Evolutionary conservation across 2,888 invertebrate genomes (phyloP).

Genomic region (Acrobasis suavella): DNA sequence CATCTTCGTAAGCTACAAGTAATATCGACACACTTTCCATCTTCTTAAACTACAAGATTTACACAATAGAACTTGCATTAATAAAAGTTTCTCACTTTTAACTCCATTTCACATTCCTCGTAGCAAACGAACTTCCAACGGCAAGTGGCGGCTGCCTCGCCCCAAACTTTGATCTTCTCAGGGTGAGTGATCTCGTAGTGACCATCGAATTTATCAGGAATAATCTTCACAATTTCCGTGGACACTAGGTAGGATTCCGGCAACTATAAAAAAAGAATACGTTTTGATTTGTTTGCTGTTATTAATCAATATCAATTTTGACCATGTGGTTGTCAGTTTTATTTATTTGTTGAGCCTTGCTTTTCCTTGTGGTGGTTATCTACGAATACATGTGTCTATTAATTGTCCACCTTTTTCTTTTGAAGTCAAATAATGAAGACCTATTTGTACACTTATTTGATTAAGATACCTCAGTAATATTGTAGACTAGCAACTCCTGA

Average conservation of each 20-base stretch:
- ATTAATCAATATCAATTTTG: background rate
- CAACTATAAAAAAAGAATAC: slow-evolving; percentile 41
- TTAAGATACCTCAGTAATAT: slow-evolving; percentile 64
- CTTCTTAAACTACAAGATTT: too few relatives aligned
- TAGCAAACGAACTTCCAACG: slow-evolving; percentile 66
- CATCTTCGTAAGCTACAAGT: too few relatives aligned
- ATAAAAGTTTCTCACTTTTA: slow-evolving; percentile 48
- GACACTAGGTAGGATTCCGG: slow-evolving; percentile 63
- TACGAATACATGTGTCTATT: too few relatives aligned
- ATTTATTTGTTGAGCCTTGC: too few relatives aligned
- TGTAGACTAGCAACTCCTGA: slow-evolving; percentile 59
- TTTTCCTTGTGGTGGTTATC: too few relatives aligned
- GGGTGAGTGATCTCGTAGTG: slow-evolving; percentile 69
- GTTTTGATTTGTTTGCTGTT: background rate
- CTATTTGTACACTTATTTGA: background rate
- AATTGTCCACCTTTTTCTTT: too few relatives aligned
- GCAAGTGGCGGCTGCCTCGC: slow-evolving; percentile 67
- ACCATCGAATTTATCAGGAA: slow-evolving; percentile 67
- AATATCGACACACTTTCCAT: too few relatives aligned
- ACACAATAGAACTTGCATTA: background rate
- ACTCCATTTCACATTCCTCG: slow-evolving; percentile 62
- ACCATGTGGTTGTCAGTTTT: too few relatives aligned
- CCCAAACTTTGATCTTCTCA: slow-evolving; percentile 68
- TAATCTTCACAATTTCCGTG: slow-evolving; percentile 57
- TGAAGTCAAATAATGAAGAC: too few relatives aligned